Evolutionary conservation across 2,888 invertebrate species (phyloP), one percentile per base, ranked within the genome.

Genomic region (Tiphia femorata): DNA sequence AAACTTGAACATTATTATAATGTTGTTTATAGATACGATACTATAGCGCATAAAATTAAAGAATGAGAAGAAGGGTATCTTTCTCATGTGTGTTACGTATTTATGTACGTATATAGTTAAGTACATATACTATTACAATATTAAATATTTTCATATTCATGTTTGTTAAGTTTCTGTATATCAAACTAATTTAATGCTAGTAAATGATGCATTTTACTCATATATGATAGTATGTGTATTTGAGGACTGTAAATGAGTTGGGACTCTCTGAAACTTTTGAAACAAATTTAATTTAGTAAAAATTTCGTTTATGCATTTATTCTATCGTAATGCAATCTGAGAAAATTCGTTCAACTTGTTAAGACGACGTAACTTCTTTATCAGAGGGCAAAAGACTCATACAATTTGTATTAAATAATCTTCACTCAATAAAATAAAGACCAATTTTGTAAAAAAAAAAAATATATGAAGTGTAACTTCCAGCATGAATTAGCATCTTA

Each of bases 131-230:
- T 27, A 47, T 12, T 44, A 40, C 16, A 23, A 52, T 17, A 33
- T 44, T 40, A 56, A 46, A 38, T 56, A 52, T 37, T 62, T 51
- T 55, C 54, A 40, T 50, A 58, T 66, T 56, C 59, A 49, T 49
- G 54, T 49, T 62, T 65, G 65, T 65, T 65, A 65, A 65, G 65
- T 65, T 65, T 65, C 59, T 55, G 49, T 17, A n/a, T 47, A 46
- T 16, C 53, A 55, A 50, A 43, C 48, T 50, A 43, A 25, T 42
- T 54, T 50, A 43, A 25, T 27, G 41, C 53, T 35, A 23, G 12
- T 23, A 14, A 33, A 33, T 6, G 33, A 33, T 33, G 14, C 33
- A 14, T 33, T 14, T 33, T 33, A 33, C 51, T 25, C 41, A 62
- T 49, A 10, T 23, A 48, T 16, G 25, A 48, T 41, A 51, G 38